Evolutionary conservation across 2,888 invertebrate genomes (phyloP).

Genomic region (Agriopis aurantiaria): DNA sequence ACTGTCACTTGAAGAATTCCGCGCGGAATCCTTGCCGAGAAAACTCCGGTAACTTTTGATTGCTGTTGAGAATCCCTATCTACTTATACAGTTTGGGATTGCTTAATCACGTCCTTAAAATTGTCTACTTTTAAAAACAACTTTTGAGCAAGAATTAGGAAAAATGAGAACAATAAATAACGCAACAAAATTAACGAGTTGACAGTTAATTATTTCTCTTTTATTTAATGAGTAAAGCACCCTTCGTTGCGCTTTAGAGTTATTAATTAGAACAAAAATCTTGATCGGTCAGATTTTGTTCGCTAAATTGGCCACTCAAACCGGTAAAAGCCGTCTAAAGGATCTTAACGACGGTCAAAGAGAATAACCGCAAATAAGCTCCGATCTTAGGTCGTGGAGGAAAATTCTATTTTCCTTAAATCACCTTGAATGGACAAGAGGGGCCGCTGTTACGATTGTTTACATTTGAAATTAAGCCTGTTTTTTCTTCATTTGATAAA

Average conservation of each 20-base stretch:
- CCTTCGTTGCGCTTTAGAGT: slow-evolving; percentile 69
- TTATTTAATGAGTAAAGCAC: slow-evolving; percentile 74
- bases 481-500: slow-evolving; percentile 48
- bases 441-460: slow-evolving; percentile 74
- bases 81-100: slow-evolving; percentile 78
- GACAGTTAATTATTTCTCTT: slow-evolving; percentile 65
- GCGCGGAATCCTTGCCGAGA: slow-evolving; percentile 81
- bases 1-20: slow-evolving; percentile 86
- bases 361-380: slow-evolving; percentile 86
- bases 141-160: slow-evolving; percentile 36
- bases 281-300: slow-evolving; percentile 84
- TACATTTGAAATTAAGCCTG: slow-evolving; percentile 76
- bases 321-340: slow-evolving; percentile 83
- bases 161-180: slow-evolving; percentile 37
- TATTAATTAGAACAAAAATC: slow-evolving; percentile 86
- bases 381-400: slow-evolving; percentile 80
- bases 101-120: slow-evolving; percentile 75
- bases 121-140: slow-evolving; percentile 49
- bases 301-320: slow-evolving; percentile 85
- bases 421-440: slow-evolving; percentile 80
- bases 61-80: slow-evolving; percentile 77
- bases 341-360: slow-evolving; percentile 86
- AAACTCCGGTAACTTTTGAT: slow-evolving; percentile 85
- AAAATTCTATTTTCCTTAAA: slow-evolving; percentile 84
- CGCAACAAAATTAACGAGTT: slow-evolving; percentile 66